phyloP scores from a whole-genome alignment of 1,140 invertebrate genomes.

The Homarus americanus region DNA sequence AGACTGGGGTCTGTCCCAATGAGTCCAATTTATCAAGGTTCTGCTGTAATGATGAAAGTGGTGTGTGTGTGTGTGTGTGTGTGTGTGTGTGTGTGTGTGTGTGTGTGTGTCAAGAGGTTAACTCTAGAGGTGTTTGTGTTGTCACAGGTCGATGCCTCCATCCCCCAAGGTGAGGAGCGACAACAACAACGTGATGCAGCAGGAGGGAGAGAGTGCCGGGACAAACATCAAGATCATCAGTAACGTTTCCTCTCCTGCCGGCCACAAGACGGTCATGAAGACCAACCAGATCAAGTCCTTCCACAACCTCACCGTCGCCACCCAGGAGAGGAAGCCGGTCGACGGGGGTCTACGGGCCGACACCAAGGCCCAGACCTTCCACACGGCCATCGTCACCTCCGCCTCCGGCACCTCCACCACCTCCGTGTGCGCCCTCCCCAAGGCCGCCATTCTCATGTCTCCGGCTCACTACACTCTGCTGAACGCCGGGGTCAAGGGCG shows the following conservation, averaged over 20 bases:
- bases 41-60: no score
- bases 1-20: no score
- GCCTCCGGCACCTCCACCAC: constrained; percentile 40
- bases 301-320: constrained; percentile 63
- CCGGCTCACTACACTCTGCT: constrained; percentile 60
- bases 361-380: constrained; percentile 38
- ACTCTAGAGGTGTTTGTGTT: no score
- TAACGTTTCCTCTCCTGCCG: constrained; percentile 51
- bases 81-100: no score
- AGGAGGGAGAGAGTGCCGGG: constrained; percentile 9
- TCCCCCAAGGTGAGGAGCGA: constrained; percentile 61
- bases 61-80: no score
- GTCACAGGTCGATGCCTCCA: constrained; percentile 67
- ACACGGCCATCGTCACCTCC: constrained; percentile 44
- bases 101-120: no score
- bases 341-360: constrained; percentile 17
- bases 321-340: constrained; percentile 57
- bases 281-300: constrained; percentile 68
- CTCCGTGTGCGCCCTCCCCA: constrained; percentile 41
- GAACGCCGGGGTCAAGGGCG: constrained; percentile 63
- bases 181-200: constrained; percentile 19
- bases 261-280: constrained; percentile 69
- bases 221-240: constrained; percentile 68
- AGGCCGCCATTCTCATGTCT: constrained; percentile 72
- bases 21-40: no score